Base-by-base conservation (phyloP, 2,113 vertebrate species). In the Siphamia tubifer region DNA sequence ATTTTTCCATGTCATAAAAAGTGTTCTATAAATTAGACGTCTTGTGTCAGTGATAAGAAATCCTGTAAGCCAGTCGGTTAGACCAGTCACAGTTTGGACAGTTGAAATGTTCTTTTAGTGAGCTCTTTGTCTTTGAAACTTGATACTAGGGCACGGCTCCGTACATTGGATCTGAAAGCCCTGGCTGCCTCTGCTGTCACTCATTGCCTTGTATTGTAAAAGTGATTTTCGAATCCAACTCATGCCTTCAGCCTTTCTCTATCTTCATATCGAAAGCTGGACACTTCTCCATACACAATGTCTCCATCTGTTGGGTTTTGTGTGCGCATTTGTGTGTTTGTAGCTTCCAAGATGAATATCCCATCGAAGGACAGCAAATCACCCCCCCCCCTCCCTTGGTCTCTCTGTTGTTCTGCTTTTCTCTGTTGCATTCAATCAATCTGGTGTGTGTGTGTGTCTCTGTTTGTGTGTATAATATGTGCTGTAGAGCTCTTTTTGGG, bases 361-460 rank as follows among this genome's bases (percentile, higher is more conserved):
- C 60, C 19, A 34, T 58, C 23, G 53, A 44, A 68, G 52, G 45
- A 65, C 7, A 35, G 25, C 20, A 63, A 55, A 75, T 76, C 52
- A 49, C 53, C 65, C 34, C 48, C 27, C 25, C 28, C 13, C 25
- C 69, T 35, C 15, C 20, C 20, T 62, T 44, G 48, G 53, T 52
- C 47, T 61, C 17, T 39, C 40, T 3, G 28, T 44, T 5, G 17
- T 60, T 60, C 17, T 65, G 42, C 28, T 32, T 21, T 39, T 30
- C 28, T 70, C 60, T 84, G 63, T 52, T 68, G 53, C 58, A 65
- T 56, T 79, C 73, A 57, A 52, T 71, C 52, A 67, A 49, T 64
- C 45, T 13, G n/a, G 3, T 17, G 23, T 70, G 42, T 61, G 64
- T 56, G 52, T 20, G 42, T 61, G 64, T 56, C 48, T 20, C 55